Conservation (phyloP, 2,888 invertebrate genomes). For the Zygogramma bicolorata region DNA sequence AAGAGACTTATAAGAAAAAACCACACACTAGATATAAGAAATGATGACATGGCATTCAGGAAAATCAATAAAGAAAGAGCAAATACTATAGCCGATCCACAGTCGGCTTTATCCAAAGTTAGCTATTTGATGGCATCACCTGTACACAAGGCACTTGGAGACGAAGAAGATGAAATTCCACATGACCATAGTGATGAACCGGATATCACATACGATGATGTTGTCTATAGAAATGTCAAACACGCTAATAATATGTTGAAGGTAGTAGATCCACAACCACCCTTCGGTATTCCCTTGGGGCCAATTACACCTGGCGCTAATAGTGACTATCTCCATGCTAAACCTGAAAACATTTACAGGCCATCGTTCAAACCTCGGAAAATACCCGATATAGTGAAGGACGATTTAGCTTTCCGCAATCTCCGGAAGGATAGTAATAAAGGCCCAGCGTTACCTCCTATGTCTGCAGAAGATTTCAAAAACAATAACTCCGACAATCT, state of each 20-base stretch:
- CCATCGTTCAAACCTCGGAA: conserved; percentile 75
- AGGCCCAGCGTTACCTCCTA: conserved; percentile 65
- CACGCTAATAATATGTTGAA: conserved; percentile 80
- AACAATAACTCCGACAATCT: conserved; percentile 67
- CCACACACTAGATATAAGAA: conserved; percentile 74
- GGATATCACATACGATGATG: conserved; percentile 86
- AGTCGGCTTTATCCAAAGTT: conserved; percentile 68
- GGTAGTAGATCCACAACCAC: conserved; percentile 85
- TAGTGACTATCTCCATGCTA: conserved; percentile 87
- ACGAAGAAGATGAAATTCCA: conserved; percentile 62
- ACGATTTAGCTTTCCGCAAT: conserved; percentile 88
- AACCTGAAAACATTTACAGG: conserved; percentile 71
- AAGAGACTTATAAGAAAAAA: conserved; percentile 60
- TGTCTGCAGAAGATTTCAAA: conserved; percentile 68
- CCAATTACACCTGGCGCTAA: conserved; percentile 84
- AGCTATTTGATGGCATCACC: conserved; percentile 82
- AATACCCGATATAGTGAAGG: conserved; percentile 86
- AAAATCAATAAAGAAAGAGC: conserved; percentile 75
- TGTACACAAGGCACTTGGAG: conserved; percentile 71
- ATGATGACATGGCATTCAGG: conserved; percentile 86
- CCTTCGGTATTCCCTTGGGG: conserved; percentile 90
- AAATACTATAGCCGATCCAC: conserved; percentile 67
- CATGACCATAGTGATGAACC: conserved; percentile 72
- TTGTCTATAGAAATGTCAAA: conserved; percentile 84
- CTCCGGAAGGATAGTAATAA: conserved; percentile 83